Evolutionary conservation across 2,888 invertebrate genomes (phyloP).

Genomic region (Metopia argyrocephala): DNA sequence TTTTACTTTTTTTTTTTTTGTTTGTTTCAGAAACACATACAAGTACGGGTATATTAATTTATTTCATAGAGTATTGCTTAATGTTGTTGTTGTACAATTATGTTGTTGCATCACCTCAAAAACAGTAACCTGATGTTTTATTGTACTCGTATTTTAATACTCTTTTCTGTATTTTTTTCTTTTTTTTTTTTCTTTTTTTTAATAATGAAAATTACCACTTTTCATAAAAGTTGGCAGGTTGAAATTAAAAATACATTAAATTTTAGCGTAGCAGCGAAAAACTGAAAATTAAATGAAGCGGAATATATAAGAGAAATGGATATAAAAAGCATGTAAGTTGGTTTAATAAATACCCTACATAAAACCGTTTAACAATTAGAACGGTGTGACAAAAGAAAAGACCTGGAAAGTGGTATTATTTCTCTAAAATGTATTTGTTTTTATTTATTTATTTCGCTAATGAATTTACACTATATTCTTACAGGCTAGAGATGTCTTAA

Average conservation of each 20-base stretch:
- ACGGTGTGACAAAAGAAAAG: too few species aligned
- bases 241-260: constrained; percentile 64
- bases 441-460: too few species aligned
- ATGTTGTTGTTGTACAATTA: not conserved
- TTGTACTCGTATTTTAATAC: constrained; percentile 42
- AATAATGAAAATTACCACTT: constrained; percentile 62
- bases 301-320: not conserved
- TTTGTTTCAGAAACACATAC: too few species aligned
- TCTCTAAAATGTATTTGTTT: too few species aligned
- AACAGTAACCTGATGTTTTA: constrained; percentile 13
- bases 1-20: constrained; percentile 35
- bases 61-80: not conserved
- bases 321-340: not conserved
- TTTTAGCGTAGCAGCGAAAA: not conserved
- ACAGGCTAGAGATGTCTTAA: too few species aligned
- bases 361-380: too few species aligned
- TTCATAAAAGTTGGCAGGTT: constrained; percentile 62
- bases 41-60: constrained; percentile 6
- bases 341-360: not conserved
- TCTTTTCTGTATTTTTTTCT: too few species aligned
- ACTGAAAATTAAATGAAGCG: not conserved
- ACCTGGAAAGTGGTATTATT: too few species aligned
- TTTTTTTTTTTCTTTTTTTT: too few species aligned
- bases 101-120: constrained; percentile 4
- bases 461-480: too few species aligned